These are phyloP conservation scores for Nomada lathburiana DNA, from an alignment of 2,888 invertebrate genomes.

Conservation along the genomic window DNA sequence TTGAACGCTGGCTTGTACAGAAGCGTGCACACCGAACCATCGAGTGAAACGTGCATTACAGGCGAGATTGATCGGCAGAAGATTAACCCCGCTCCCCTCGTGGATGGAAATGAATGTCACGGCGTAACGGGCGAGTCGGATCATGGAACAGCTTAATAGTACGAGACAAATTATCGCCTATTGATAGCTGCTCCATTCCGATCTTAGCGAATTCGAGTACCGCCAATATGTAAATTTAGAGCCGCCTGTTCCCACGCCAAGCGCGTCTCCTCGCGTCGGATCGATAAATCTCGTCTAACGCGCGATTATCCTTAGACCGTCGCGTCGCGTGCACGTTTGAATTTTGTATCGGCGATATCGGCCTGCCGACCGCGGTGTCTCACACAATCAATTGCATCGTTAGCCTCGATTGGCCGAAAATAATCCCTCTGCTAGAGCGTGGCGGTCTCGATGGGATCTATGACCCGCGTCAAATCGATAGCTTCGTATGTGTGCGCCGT, in stretches of 20 bases:
- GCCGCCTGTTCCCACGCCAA: not conserved
- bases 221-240: conserved; percentile 56
- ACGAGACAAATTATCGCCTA: conserved; percentile 46
- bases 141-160: conserved; percentile 18
- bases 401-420: conserved; percentile 45
- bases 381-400: conserved; percentile 62
- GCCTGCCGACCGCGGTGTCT: conserved; percentile 78
- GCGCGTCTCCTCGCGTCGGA: conserved; percentile 50
- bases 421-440: conserved; percentile 12
- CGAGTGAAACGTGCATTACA: not conserved
- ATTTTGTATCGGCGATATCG: conserved; percentile 78
- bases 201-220: conserved; percentile 30
- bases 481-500: not conserved
- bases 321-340: conserved; percentile 49
- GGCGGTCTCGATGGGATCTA: conserved; percentile 7
- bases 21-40: not conserved
- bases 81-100: conserved; percentile 16
- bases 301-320: conserved; percentile 73
- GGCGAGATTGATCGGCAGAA: conserved; percentile 22
- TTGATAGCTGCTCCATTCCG: conserved; percentile 42
- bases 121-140: conserved; percentile 18
- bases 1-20: not conserved
- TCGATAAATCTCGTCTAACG: conserved; percentile 77
- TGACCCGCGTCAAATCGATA: conserved; percentile 21
- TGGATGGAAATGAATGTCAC: conserved; percentile 43